Evolutionary conservation across 2,113 vertebrate species (phyloP).

Genomic region (Penelope pileata): DNA sequence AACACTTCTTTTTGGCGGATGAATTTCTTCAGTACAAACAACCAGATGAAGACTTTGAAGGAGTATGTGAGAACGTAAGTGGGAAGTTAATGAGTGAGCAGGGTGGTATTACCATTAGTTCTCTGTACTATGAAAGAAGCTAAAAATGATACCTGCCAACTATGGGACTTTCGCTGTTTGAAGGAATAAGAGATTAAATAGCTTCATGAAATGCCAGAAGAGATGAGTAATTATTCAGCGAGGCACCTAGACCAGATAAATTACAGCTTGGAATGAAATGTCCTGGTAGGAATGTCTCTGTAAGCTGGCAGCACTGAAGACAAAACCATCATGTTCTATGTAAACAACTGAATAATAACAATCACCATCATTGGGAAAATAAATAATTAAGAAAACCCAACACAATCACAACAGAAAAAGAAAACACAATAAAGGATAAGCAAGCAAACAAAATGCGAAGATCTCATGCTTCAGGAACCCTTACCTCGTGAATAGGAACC

Average conservation of each 20-base stretch:
- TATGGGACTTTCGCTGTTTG: background rate
- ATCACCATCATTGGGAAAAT: background rate
- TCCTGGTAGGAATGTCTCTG: background rate
- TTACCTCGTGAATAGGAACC: background rate
- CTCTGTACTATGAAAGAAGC: conserved; percentile 19
- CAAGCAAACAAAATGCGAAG: background rate
- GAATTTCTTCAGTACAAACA: background rate
- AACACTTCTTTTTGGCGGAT: background rate
- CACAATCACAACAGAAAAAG: background rate
- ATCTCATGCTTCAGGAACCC: background rate
- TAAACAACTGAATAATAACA: background rate
- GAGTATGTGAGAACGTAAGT: background rate
- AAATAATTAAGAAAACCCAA: background rate
- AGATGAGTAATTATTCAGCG: conserved; percentile 33
- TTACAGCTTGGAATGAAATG: background rate
- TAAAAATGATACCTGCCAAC: conserved; percentile 58
- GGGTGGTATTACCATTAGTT: conserved; percentile 26
- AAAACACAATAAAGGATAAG: background rate
- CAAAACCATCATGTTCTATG: background rate
- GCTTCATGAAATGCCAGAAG: conserved; percentile 47
- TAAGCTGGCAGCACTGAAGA: background rate
- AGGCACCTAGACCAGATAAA: conserved; percentile 1
- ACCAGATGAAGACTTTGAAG: background rate
- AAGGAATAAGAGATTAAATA: conserved; percentile 29
- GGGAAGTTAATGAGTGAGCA: conserved; percentile 45